A percentile compares a stretch with the other conserved stretches of the same genome.
Conservation (phyloP, 2,888 invertebrate genomes). For the Diadegma fenestrale region DNA sequence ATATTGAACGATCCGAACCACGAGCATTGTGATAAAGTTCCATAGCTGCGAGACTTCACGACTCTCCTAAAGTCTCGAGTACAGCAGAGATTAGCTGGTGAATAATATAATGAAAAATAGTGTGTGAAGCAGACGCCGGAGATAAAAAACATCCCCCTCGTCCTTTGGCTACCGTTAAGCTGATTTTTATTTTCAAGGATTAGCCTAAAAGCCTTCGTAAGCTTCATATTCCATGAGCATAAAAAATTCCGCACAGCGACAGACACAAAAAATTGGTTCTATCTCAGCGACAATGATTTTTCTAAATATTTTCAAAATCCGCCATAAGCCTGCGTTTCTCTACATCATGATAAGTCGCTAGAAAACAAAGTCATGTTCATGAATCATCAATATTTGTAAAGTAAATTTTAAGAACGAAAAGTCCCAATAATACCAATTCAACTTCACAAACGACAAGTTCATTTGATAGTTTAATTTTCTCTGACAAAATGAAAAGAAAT, state of each 20-base stretch:
- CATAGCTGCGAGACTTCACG: background rate
- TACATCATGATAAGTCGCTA: background rate
- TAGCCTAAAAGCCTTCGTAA: constrained; percentile 79
- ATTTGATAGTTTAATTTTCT: background rate
- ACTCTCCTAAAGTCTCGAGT: background rate
- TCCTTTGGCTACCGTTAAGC: constrained; percentile 53
- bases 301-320: background rate
- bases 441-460: background rate
- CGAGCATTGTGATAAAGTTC: constrained; percentile 1
- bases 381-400: too few species aligned
- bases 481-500: background rate
- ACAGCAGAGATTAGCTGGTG: constrained; percentile 23
- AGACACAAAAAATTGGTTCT: constrained; percentile 64
- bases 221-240: constrained; percentile 78
- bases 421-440: background rate
- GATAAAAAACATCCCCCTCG: constrained; percentile 32
- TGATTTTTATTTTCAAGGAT: constrained; percentile 72
- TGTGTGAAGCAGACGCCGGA: constrained; percentile 1
- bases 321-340: background rate
- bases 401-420: background rate
- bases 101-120: constrained; percentile 21
- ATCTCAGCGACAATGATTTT: background rate
- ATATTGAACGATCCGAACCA: background rate
- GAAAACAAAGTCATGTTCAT: background rate
- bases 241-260: constrained; percentile 70